Percentiles rank a stretch among this genome's conserved stretches.
Evolutionary conservation across 1,140 invertebrate genomes (phyloP).

Genomic region (Plectrocnemia conspersa): DNA sequence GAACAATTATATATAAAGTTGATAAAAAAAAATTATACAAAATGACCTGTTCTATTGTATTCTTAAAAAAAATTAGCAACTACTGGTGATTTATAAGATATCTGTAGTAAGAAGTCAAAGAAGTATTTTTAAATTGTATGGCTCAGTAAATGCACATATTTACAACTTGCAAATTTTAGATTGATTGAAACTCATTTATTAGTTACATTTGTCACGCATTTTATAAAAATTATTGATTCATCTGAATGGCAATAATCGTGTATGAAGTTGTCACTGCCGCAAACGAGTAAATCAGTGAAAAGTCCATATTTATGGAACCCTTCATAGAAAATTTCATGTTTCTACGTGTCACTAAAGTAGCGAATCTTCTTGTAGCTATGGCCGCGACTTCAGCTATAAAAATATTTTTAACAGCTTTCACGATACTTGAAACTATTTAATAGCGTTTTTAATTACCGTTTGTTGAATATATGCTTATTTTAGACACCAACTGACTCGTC

Average conservation of each 20-base stretch:
- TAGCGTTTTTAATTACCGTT: neutral
- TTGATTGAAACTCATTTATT: too few species aligned
- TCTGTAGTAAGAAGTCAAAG: too few species aligned
- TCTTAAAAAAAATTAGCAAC: too few species aligned
- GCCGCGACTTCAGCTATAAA: neutral
- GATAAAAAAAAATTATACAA: too few species aligned
- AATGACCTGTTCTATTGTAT: too few species aligned
- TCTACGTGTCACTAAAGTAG: neutral
- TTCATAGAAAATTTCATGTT: constrained; percentile 1
- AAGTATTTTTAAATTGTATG: too few species aligned
- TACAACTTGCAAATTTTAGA: too few species aligned
- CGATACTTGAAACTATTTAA: neutral
- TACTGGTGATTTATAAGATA: too few species aligned
- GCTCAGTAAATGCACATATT: too few species aligned
- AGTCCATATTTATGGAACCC: constrained; percentile 5
- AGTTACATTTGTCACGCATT: too few species aligned
- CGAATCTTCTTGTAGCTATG: too few species aligned
- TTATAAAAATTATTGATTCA: neutral
- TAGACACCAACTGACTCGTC: neutral
- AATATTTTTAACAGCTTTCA: neutral
- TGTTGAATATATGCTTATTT: neutral
- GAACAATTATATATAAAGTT: too few species aligned
- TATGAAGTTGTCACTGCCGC: neutral
- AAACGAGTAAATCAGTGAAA: neutral
- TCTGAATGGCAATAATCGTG: neutral